Base-by-base conservation (phyloP, 2,113 vertebrate genomes). In the Halcyon senegalensis region DNA sequence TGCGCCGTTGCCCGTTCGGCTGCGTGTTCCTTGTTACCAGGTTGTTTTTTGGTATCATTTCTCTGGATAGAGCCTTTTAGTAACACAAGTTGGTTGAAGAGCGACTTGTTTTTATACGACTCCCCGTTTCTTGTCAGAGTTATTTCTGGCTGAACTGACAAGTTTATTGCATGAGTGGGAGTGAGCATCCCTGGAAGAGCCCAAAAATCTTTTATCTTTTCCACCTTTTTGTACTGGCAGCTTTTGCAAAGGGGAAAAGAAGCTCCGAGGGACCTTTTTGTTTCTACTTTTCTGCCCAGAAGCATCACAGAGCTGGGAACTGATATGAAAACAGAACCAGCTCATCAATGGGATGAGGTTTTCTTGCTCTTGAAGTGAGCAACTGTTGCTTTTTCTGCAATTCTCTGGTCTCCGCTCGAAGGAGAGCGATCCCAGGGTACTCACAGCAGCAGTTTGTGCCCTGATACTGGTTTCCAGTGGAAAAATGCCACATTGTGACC, bases 1-100 rank as follows among this genome's bases (percentile, higher is more conserved):
- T 21, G 35, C 1, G 0, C n/a, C 4, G 0, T 21, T 35, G 35
- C 44, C 53, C 8, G 17, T 51, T 51, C 27, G 46, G 19, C 46
- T 46, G 19, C 19, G 19, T 20, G 46, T 20, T 46, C 46, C 46
- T 51, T 50, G 48, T 70, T 41, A 6, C 20, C 7, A 1, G 14
- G 28, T 50, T 58, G 51, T 0, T 4, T 68, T 75, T 53, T 44
- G 28, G 46, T 51, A 9, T 37, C 6, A 2, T 53, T 60, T n/a
- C 53, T 35, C 33, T 37, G 21, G 37, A 28, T 18, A 28, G 17
- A 33, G 4, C 19, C 27, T 53, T 67, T 35, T 25, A 28, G 2
- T 10, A 25, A 30, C 1, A 20, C 28, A 53, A 39, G n/a, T 35
- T 31, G n/a, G 21, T 43, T 27, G 56, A 84, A 21, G 28, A 50